Evolutionary conservation across 2,797 vertebrate species (phyloP), one percentile per base, ranked within the genome.

Genomic region (Cercopithecus mitis): DNA sequence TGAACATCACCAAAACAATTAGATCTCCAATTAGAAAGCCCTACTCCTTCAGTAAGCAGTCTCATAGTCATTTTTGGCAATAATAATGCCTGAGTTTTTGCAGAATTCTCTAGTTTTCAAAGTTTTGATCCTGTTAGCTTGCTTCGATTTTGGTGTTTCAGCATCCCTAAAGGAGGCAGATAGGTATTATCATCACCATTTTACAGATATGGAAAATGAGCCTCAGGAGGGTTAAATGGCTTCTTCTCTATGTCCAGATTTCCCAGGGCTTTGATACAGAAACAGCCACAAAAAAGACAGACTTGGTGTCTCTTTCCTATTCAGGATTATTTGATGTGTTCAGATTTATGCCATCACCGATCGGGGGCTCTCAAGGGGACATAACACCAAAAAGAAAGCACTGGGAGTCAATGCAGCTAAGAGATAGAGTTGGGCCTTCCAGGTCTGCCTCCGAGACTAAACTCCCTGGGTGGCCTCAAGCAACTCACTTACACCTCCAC

Each of bases 401-500:
- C 5, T 25, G 24, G 52, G 11, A 73, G 64, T 20, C 12, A 19
- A 20, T 4, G n/a, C 3, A 82, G 47, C 50, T n/a, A 45, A 77
- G 72, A 64, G 86, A 19, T 12, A 25, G 39, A 36, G 3, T 0
- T 6, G 4, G 73, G 39, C 30, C 50, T 80, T 20, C n/a, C 43
- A n/a, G 50, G 30, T 55, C 36, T 89, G 70, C 50, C 19, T 58
- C 7, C 1, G 82, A 86, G 61, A 70, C 85, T 45, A 8, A 12
- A 27, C 64, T 96, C 57, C 36, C 64, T 43, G 72, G 79, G 88
- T 95, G 92, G 96, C 97, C 86, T 79, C 25, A 22, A 17, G 43
- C 73, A 91, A 91, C 57, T 81, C 76, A 73, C 94, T 90, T 52
- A 91, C 33, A 85, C 91, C 94, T 96, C 88, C 73, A 80, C 64